Evolutionary conservation across 2,888 invertebrate genomes (phyloP).

Genomic region (Zeuzera pyrina): DNA sequence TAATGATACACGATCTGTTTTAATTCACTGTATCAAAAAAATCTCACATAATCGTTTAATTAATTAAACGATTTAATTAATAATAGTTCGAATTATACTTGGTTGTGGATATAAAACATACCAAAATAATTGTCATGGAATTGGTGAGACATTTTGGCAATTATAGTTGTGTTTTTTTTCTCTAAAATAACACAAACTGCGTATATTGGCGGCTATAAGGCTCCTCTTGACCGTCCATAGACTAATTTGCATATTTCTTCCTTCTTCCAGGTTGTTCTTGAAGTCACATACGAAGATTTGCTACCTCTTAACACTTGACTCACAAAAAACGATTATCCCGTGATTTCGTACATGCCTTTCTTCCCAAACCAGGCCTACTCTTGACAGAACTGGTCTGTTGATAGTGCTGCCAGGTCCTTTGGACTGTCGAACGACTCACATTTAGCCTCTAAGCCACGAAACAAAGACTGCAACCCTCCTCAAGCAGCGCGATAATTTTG

Average conservation of each 20-base stretch:
- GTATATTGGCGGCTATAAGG: slow-evolving; percentile 6
- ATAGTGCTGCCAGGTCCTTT: slow-evolving; percentile 5
- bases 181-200: too few species aligned
- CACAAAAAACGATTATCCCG: slow-evolving; percentile 1
- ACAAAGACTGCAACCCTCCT: slow-evolving; percentile 4
- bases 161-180: too few species aligned
- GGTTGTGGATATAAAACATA: too few species aligned
- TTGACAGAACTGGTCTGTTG: slow-evolving; percentile 3
- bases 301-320: not conserved
- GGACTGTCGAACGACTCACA: slow-evolving; percentile 7
- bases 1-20: too few species aligned
- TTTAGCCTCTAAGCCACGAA: slow-evolving; percentile 4
- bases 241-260: slow-evolving; percentile 1
- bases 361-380: slow-evolving; percentile 4
- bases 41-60: too few species aligned
- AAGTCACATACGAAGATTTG: slow-evolving; percentile 1
- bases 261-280: slow-evolving; percentile 4
- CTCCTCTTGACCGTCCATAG: slow-evolving; percentile 4
- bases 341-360: slow-evolving; percentile 2
- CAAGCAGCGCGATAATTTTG: slow-evolving; percentile 8
- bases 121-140: too few species aligned
- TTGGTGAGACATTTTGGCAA: too few species aligned
- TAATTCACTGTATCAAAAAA: too few species aligned
- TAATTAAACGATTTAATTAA: too few species aligned
- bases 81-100: too few species aligned